Percentiles rank a stretch among this genome's conserved stretches.
Conservation (phyloP, 2,797 vertebrate genomes). For the Pterois miles region DNA sequence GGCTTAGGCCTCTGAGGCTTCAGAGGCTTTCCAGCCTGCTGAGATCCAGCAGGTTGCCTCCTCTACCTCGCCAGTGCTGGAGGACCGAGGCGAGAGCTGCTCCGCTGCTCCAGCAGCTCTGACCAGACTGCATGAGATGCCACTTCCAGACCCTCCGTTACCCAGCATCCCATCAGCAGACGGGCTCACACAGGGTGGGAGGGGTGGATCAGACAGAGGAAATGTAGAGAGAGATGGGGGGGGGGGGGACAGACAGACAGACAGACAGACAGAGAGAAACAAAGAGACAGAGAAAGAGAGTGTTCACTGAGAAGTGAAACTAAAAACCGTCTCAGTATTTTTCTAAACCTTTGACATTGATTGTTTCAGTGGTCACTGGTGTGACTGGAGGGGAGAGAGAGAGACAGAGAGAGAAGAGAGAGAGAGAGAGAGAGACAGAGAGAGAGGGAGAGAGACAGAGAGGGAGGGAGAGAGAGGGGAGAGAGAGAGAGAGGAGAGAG, state of each 20-base stretch:
- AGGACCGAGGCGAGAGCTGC: conserved; percentile 34
- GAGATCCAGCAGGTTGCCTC: conserved; percentile 37
- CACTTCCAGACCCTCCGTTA: conserved; percentile 10
- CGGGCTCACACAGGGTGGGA: conserved; percentile 14
- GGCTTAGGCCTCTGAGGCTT: conserved; percentile 37
- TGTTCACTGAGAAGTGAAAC: conserved; percentile 32
- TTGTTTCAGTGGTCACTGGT: conserved; percentile 70
- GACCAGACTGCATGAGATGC: conserved; percentile 36
- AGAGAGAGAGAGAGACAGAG: conserved; percentile 49
- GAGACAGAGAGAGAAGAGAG: not conserved
- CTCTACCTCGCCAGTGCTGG: not conserved
- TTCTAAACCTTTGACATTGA: conserved; percentile 77
- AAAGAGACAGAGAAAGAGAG: conserved; percentile 8
- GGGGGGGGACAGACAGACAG: not conserved
- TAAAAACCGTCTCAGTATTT: conserved; percentile 69
- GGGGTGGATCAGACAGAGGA: conserved; percentile 17
- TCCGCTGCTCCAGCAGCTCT: conserved; percentile 24
- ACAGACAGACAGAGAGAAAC: conserved; percentile 8
- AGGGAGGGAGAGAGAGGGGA: conserved; percentile 15
- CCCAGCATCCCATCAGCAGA: conserved; percentile 14
- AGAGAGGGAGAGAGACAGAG: conserved; percentile 1
- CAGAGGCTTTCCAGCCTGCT: conserved; percentile 34
- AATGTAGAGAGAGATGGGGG: conserved; percentile 15
- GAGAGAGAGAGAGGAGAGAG: conserved; percentile 39
- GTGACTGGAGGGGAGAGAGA: not conserved